Base-by-base conservation (phyloP, 2,113 vertebrate genomes). In the Stegastes partitus region DNA sequence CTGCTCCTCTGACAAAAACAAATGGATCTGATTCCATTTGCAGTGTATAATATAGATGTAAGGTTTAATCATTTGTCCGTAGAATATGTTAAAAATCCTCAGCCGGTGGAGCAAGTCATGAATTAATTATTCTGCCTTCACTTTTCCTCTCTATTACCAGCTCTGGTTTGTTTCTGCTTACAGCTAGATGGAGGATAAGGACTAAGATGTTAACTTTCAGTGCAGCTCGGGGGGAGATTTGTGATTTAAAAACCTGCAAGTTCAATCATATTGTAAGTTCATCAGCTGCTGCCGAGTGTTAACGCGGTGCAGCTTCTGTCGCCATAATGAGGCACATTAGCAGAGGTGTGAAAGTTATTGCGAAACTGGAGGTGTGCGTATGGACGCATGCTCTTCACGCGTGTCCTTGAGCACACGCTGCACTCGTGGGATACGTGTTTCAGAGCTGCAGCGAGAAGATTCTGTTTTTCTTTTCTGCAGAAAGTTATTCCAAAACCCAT, bases 301-400 rank as follows among this genome's bases (percentile, higher is more conserved):
- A 65, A 63, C 78, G 59, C 74, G 44, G 68, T 22, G 37, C 23
- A 19, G 66, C 74, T 42, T 42, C 39, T 14, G 31, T 34, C 15
- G 39, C 14, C 68, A 31, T 37, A 56, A 69, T 68, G 51, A 57
- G 47, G 31, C 65, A 62, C 65, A 66, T 81, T 55, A 78, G 54
- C 64, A 65, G 68, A 82, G 59, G 62, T 42, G 74, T 74, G 74
- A 73, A 26, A 9, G 58, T 66, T 70, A 65, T 23, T 22, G 66
- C 37, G 53, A 63, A 55, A 61, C 68, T 50, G 19, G 26, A 55
- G 69, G 53, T 19, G 23, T 11, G 39, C 25, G 50, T 11, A 8
- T 11, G 0, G 12, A n/a, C 12, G 7, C 15, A 25, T 37, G 21
- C 51, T 34, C 31, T 10, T 34, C 6, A 21, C 51, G 51, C 54